Conservation (phyloP, 2,113 vertebrate genomes). For the Lathamus discolor region DNA sequence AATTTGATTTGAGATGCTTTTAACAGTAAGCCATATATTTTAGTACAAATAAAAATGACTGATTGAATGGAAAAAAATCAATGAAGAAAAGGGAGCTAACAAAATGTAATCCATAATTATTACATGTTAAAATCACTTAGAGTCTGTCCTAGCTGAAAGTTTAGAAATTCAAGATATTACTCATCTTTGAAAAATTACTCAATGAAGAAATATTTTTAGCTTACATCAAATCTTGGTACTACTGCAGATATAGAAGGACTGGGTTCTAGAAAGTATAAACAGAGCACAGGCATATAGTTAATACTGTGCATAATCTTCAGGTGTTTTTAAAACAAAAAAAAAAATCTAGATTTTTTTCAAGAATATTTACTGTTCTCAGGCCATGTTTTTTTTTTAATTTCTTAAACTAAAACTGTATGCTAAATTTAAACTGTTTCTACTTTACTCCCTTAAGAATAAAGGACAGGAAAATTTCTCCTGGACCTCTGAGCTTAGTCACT, state of each 20-base stretch:
- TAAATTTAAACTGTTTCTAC: not conserved
- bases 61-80: constrained; percentile 13
- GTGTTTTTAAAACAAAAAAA: not conserved
- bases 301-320: not conserved
- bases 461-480: not conserved
- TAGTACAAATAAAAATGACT: constrained; percentile 10
- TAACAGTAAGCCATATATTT: constrained; percentile 15
- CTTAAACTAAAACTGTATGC: not conserved
- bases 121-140: constrained; percentile 22
- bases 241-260: not conserved
- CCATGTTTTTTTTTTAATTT: accelerated
- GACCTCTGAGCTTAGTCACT: not conserved
- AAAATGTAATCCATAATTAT: constrained; percentile 47
- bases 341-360: not conserved
- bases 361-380: not conserved
- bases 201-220: not conserved
- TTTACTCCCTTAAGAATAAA: not conserved
- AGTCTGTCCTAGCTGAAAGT: not conserved
- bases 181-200: not conserved
- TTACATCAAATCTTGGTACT: not conserved
- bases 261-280: not conserved
- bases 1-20: constrained; percentile 15
- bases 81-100: constrained; percentile 8
- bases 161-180: not conserved
- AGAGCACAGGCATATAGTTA: not conserved